These are phyloP conservation scores for Parnassius orleans DNA, from an alignment of 2,888 invertebrate species.

Conservation along the genomic window DNA sequence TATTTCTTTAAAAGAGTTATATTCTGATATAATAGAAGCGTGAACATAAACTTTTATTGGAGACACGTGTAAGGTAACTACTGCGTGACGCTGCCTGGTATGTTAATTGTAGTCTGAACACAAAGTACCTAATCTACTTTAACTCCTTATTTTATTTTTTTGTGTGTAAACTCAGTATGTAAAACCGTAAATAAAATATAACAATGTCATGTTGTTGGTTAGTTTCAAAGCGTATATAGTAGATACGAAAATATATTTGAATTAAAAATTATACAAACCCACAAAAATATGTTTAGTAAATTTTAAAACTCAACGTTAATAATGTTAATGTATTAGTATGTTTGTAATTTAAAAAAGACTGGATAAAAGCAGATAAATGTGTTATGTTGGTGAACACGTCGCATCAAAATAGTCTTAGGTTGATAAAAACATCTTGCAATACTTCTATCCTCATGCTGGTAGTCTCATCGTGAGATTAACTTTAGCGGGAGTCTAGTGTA, in stretches of 20 bases:
- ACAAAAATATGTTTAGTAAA: no score
- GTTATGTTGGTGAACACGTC: no score
- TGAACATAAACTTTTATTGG: conserved; percentile 73
- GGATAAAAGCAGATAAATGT: no score
- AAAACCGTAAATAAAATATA: no score
- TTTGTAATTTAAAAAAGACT: no score
- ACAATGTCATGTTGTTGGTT: no score
- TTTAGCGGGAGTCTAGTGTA: conserved; percentile 55
- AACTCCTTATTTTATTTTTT: conserved; percentile 29
- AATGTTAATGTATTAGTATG: no score
- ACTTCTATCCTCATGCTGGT: conserved; percentile 20
- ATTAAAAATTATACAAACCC: no score
- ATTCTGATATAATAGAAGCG: conserved; percentile 61
- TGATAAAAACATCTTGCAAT: conserved; percentile 29
- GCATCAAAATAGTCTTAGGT: neutral
- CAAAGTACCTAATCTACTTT: conserved; percentile 30
- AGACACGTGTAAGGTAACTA: conserved; percentile 69
- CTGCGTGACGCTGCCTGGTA: conserved; percentile 45
- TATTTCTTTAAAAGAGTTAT: conserved; percentile 69
- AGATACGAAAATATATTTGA: no score
- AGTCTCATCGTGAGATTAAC: conserved; percentile 62
- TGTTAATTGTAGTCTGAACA: conserved; percentile 36
- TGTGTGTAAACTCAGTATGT: no score
- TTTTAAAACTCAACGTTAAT: no score
- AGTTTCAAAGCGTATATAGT: no score